phyloP scores from a whole-genome alignment of 1,140 invertebrate species.

The Drosophila nebulosa region DNA sequence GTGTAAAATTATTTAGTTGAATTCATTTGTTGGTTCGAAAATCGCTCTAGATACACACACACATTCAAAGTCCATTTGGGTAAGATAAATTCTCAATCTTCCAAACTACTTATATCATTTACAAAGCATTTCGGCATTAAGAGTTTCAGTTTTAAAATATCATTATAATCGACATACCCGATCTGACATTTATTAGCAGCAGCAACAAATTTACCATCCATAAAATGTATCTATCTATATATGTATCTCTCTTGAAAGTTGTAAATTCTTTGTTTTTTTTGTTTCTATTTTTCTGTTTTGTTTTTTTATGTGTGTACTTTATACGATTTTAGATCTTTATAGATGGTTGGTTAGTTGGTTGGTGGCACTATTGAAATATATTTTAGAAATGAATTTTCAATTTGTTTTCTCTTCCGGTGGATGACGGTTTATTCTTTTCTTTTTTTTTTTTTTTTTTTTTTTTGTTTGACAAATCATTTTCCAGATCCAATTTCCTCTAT shows the following conservation, averaged over 20 bases:
- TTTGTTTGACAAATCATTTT: conserved; percentile 50
- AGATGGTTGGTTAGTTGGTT: neutral
- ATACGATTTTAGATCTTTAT: neutral
- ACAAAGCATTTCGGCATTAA: neutral
- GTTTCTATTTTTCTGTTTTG: no score
- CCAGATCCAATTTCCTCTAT: conserved; percentile 48
- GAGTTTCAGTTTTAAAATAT: neutral
- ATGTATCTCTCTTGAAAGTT: neutral
- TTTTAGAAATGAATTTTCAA: conserved; percentile 5
- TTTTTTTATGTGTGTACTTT: neutral
- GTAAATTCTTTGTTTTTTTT: neutral
- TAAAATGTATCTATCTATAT: neutral
- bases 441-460: neutral
- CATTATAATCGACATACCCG: neutral
- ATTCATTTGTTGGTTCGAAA: neutral
- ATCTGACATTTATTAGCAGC: neutral
- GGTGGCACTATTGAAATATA: neutral
- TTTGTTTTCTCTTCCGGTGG: conserved; percentile 48
- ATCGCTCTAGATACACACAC: no score
- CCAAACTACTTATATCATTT: no score
- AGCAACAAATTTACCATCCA: neutral
- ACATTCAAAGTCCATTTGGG: neutral
- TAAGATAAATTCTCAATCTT: no score
- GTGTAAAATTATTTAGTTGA: neutral
- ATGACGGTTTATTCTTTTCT: neutral